These are phyloP conservation scores for Rhagologus leucostigma DNA, from an alignment of 2,113 vertebrate species.

Conservation along the genomic window DNA sequence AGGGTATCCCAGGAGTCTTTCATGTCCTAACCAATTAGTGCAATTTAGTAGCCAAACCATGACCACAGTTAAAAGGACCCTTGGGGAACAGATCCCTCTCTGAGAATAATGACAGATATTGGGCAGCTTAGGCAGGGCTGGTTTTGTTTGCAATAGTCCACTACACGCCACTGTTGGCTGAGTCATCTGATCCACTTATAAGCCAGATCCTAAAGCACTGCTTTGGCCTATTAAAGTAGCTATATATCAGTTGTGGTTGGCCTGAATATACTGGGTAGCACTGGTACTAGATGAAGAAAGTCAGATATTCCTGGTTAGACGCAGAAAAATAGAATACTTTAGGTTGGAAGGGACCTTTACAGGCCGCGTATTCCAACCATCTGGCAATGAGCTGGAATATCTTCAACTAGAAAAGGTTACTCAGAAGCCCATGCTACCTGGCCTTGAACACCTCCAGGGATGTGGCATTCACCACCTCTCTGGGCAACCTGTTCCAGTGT, in stretches of 20 bases:
- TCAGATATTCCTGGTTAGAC: not conserved
- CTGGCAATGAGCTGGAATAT: not conserved
- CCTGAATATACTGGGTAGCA: not conserved
- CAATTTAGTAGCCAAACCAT: not conserved
- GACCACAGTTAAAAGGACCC: not conserved
- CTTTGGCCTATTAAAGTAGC: not conserved
- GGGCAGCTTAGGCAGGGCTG: not conserved
- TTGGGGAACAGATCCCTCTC: not conserved
- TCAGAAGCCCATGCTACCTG: not conserved
- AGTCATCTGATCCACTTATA: not conserved
- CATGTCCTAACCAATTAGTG: not conserved
- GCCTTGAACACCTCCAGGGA: not conserved
- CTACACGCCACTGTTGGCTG: not conserved
- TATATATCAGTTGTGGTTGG: not conserved
- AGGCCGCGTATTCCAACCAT: not conserved
- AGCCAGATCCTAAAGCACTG: not conserved
- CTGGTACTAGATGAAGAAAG: not conserved
- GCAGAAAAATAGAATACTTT: not conserved
- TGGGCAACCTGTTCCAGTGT: not conserved
- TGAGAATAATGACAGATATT: not conserved
- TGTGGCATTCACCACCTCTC: not conserved
- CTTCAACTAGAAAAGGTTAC: not conserved
- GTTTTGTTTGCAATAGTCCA: not conserved
- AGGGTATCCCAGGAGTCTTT: not conserved
- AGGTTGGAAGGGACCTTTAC: not conserved